Conservation (phyloP, 2,113 vertebrate genomes). For the Hiodon tergisus region DNA sequence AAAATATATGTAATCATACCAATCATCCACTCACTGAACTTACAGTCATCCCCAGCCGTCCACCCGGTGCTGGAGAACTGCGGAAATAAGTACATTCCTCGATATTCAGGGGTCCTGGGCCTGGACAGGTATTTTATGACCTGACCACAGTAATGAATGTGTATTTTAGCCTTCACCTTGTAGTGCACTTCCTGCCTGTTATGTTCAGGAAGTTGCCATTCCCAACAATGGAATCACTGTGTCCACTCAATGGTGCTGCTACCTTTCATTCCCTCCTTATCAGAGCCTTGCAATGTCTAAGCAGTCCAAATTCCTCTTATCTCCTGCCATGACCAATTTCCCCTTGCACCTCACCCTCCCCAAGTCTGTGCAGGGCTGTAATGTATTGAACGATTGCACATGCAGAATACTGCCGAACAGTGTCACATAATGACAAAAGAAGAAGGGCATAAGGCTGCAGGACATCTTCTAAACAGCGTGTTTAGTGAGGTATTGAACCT, state of each 20-base stretch:
- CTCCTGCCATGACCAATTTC: slow-evolving; percentile 15
- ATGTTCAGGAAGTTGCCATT: slow-evolving; percentile 35
- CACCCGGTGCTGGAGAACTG: slow-evolving; percentile 4
- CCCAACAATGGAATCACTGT: slow-evolving; percentile 54
- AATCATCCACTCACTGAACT: slow-evolving; percentile 7
- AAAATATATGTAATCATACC: neutral
- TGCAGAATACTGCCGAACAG: neutral
- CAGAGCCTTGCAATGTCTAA: slow-evolving; percentile 29
- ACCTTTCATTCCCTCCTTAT: slow-evolving; percentile 39
- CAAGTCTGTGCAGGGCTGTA: neutral
- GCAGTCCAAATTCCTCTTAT: slow-evolving; percentile 21
- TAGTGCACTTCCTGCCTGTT: slow-evolving; percentile 59
- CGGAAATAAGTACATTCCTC: neutral
- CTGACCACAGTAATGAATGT: slow-evolving; percentile 25
- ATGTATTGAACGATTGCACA: neutral
- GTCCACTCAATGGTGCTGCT: slow-evolving; percentile 26
- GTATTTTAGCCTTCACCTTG: slow-evolving; percentile 44
- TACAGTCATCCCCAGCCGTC: neutral
- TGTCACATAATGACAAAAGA: neutral
- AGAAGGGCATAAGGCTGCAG: neutral
- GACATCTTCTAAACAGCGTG: too few relatives aligned
- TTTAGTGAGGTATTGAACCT: too few relatives aligned
- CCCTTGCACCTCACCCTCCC: neutral
- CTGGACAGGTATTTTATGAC: slow-evolving; percentile 39
- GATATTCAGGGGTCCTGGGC: neutral